phyloP scores from a whole-genome alignment of 2,888 invertebrate species.

The Escarpia spicata region DNA sequence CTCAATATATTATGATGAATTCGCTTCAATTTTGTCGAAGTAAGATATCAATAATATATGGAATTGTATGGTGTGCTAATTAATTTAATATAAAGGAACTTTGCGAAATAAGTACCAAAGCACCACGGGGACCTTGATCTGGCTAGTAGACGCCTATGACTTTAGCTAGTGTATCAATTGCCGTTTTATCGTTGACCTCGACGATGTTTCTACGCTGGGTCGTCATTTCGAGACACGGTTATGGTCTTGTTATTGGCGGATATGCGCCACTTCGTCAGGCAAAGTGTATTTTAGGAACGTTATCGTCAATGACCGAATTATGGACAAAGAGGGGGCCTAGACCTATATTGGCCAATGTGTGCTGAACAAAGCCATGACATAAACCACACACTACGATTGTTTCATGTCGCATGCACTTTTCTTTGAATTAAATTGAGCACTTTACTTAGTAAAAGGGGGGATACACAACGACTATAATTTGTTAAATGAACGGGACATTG shows the following conservation, averaged over 20 bases:
- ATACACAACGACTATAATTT: too few species aligned
- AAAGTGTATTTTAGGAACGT: conserved; percentile 5
- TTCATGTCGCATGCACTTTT: not conserved
- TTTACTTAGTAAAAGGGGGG: too few species aligned
- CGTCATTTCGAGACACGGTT: not conserved
- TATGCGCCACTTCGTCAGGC: not conserved
- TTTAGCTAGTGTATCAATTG: not conserved
- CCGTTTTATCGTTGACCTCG: not conserved
- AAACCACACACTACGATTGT: not conserved
- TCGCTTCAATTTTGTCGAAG: not conserved
- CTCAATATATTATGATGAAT: not conserved
- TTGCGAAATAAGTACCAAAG: not conserved
- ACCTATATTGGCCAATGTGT: not conserved
- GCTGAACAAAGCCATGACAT: not conserved
- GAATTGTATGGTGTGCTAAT: not conserved
- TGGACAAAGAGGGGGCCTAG: not conserved
- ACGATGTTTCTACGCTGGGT: not conserved
- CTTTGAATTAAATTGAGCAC: not conserved
- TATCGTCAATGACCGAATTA: not conserved
- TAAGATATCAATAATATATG: not conserved
- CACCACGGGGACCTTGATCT: not conserved
- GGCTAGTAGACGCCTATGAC: not conserved
- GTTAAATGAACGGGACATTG: too few species aligned
- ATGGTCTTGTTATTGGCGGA: not conserved
- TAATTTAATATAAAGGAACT: not conserved